A percentile compares a stretch with the other conserved stretches of the same genome.
Conservation (phyloP, 2,113 vertebrate species). For the Gadus chalcogrammus region DNA sequence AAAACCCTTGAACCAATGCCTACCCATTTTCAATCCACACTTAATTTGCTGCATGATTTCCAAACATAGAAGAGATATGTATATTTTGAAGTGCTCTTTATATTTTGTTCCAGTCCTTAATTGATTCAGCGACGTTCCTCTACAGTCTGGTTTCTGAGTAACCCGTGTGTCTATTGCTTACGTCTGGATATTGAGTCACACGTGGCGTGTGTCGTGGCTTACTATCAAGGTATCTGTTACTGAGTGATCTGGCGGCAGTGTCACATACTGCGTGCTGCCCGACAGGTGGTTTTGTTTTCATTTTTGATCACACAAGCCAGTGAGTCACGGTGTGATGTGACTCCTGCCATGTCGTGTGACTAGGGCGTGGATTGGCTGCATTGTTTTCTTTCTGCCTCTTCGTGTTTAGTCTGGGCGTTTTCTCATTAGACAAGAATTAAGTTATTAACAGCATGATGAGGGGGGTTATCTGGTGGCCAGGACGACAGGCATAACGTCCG, state of each 20-base stretch:
- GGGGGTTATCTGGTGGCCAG: not conserved
- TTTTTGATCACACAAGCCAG: not conserved
- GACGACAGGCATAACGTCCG: not conserved
- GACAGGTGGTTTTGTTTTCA: not conserved
- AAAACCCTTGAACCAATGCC: too few species aligned
- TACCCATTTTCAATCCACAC: too few species aligned
- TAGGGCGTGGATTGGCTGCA: not conserved
- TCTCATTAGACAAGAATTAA: not conserved
- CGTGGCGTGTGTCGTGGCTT: too few species aligned
- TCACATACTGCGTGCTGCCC: not conserved
- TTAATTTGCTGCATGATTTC: too few species aligned
- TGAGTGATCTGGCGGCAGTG: not conserved
- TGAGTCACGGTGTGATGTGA: not conserved
- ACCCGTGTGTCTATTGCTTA: not conserved
- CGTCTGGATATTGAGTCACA: not conserved
- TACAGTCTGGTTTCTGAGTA: not conserved
- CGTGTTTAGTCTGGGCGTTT: not conserved
- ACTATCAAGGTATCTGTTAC: not conserved
- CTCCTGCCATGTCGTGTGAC: not conserved
- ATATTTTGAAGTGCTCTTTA: too few species aligned
- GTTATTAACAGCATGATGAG: not conserved
- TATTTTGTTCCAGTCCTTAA: too few species aligned
- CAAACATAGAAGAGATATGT: too few species aligned
- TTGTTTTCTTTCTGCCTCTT: not conserved
- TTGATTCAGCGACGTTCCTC: not conserved